phyloP scores from a whole-genome alignment of 2,888 invertebrate species.

The Ischnus inquisitorius region DNA sequence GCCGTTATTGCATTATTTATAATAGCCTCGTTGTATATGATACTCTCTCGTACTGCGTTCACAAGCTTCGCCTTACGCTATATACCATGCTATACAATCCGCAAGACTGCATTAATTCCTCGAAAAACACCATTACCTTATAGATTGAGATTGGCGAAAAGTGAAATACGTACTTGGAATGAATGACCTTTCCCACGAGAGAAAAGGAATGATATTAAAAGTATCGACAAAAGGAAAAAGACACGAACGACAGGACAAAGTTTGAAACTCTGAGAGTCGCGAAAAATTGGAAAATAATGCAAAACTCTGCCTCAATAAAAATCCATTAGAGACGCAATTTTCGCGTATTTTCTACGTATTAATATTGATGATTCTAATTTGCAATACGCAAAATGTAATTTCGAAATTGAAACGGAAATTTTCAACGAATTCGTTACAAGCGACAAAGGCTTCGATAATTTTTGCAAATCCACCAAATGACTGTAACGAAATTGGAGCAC shows the following conservation, averaged over 20 bases:
- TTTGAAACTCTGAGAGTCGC: too few relatives aligned
- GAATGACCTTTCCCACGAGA: background rate
- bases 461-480: background rate
- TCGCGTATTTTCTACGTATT: background rate
- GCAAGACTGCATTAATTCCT: slow-evolving; percentile 8
- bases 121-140: background rate
- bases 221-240: background rate
- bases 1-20: slow-evolving; percentile 15
- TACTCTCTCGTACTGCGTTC: background rate
- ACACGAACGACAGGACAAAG: background rate
- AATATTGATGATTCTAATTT: background rate
- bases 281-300: background rate
- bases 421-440: background rate
- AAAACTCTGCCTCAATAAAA: background rate
- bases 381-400: background rate
- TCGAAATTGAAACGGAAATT: background rate
- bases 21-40: slow-evolving; percentile 1
- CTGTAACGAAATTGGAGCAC: too few relatives aligned
- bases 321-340: background rate
- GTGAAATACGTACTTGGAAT: background rate
- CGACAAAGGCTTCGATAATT: background rate
- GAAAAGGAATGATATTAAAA: background rate
- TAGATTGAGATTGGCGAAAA: background rate
- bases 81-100: background rate
- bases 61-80: background rate